Percentiles rank a stretch among this genome's conserved stretches.
Conservation (phyloP, 2,797 vertebrate genomes). For the Eutrigla gurnardus region DNA sequence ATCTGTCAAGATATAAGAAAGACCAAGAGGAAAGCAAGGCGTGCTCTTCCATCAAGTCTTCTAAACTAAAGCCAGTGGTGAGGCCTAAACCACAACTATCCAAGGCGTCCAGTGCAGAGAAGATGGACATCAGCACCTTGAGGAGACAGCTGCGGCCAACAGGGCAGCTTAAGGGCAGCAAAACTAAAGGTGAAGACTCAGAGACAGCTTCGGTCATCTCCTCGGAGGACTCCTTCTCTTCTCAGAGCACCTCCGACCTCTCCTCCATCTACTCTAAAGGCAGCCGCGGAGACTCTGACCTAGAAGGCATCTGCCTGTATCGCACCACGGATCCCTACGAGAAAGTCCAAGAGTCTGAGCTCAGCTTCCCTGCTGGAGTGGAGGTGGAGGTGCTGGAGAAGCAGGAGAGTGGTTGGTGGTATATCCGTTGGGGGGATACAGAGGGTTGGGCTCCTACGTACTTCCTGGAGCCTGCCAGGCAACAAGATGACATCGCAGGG, state of each 20-base stretch:
- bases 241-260: constrained; percentile 92
- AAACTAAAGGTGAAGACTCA: constrained; percentile 91
- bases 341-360: constrained; percentile 94
- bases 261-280: constrained; percentile 87
- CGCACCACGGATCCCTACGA: constrained; percentile 93
- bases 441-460: constrained; percentile 99
- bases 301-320: constrained; percentile 84
- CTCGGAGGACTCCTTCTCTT: constrained; percentile 88
- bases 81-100: constrained; percentile 95
- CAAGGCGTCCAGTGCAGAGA: constrained; percentile 92
- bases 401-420: constrained; percentile 99
- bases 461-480: constrained; percentile 89
- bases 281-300: constrained; percentile 88
- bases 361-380: constrained; percentile 94
- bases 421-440: constrained; percentile 88
- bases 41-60: constrained; percentile 78
- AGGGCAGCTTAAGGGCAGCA: constrained; percentile 91
- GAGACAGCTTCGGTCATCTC: constrained; percentile 91
- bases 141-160: constrained; percentile 94
- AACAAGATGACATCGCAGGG: constrained; percentile 82
- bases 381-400: constrained; percentile 96
- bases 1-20: constrained; percentile 82
- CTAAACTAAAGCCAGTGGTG: constrained; percentile 93
- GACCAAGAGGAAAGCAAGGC: constrained; percentile 76
- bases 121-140: constrained; percentile 98